Conservation (phyloP, 2,797 vertebrate species). For the Sebastes iracundus region DNA sequence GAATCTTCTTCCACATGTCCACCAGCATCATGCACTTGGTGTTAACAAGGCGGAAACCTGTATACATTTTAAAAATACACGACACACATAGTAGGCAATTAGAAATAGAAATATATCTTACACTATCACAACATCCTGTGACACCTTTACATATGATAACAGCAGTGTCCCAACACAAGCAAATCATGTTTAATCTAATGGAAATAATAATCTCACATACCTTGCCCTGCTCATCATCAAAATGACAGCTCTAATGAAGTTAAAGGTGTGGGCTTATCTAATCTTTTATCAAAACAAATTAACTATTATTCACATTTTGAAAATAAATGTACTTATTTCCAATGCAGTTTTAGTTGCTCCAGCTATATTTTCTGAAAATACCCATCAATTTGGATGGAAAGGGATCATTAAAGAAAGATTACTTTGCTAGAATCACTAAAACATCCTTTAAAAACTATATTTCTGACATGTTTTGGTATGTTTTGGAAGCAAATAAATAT, state of each 20-base stretch:
- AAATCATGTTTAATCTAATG: background rate
- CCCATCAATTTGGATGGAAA: no score
- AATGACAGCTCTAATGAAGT: background rate
- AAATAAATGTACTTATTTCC: background rate
- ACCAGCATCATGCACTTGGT: constrained; percentile 99
- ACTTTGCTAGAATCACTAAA: background rate
- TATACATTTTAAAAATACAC: constrained; percentile 19
- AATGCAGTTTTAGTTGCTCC: background rate
- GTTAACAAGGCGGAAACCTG: constrained; percentile 98
- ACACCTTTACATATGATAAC: background rate
- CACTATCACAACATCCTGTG: background rate
- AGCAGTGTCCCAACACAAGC: background rate
- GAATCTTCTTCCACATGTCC: constrained; percentile 99
- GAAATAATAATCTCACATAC: background rate
- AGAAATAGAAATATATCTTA: background rate
- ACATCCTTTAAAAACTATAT: background rate
- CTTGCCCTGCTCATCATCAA: background rate
- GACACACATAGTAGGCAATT: background rate
- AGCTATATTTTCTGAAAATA: background rate
- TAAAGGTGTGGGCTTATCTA: background rate
- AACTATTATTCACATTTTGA: no score
- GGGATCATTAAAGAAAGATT: background rate
- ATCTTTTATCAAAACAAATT: background rate
- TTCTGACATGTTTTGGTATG: background rate
- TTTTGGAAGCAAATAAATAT: background rate